phyloP scores from a whole-genome alignment of 1,140 invertebrate species.

The Harlomillsia oculata region DNA sequence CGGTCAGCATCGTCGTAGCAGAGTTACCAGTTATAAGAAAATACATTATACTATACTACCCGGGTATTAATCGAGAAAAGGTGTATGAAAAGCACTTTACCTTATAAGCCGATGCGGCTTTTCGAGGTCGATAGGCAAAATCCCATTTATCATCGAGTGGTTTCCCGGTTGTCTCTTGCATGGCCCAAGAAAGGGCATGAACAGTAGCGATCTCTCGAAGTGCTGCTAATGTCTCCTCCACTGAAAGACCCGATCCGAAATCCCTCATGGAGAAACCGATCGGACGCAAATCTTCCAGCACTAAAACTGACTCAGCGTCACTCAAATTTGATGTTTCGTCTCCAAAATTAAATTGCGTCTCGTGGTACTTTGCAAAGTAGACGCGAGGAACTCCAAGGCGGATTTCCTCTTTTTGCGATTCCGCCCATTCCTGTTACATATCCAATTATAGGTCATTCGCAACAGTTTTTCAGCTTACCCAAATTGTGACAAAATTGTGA shows the following conservation, averaged over 20 bases:
- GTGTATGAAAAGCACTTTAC: conserved; percentile 5
- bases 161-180: conserved; percentile 24
- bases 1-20: too few relatives aligned
- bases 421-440: conserved; percentile 20
- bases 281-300: conserved; percentile 51
- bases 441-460: too few relatives aligned
- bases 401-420: conserved; percentile 15
- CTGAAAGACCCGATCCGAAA: conserved; percentile 57
- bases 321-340: conserved; percentile 15
- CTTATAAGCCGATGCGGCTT: conserved; percentile 33
- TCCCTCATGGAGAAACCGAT: conserved; percentile 48
- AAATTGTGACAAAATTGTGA: too few relatives aligned
- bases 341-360: conserved; percentile 20
- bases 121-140: conserved; percentile 31
- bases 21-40: too few relatives aligned
- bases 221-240: conserved; percentile 54
- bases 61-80: too few relatives aligned
- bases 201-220: conserved; percentile 57
- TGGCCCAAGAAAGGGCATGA: conserved; percentile 53
- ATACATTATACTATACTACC: too few relatives aligned
- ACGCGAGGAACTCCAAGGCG: conserved; percentile 53
- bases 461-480: too few relatives aligned
- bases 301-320: conserved; percentile 48
- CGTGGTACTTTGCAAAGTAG: conserved; percentile 54
- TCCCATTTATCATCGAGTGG: conserved; percentile 33